Conservation (phyloP, 2,888 invertebrate genomes). For the Yponomeuta cagnagella region DNA sequence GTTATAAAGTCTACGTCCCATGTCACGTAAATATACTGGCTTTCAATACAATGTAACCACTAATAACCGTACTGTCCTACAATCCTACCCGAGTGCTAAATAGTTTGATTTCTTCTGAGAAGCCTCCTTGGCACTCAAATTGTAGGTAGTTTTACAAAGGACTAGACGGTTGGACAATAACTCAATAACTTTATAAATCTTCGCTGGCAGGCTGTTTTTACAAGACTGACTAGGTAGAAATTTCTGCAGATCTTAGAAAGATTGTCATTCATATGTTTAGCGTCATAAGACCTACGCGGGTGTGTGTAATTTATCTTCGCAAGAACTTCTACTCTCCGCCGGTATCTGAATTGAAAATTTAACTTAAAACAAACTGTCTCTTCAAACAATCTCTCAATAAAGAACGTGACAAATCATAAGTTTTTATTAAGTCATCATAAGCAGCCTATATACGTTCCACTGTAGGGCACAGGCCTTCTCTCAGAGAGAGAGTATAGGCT, state of each 20-base stretch:
- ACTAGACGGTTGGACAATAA: constrained; percentile 20
- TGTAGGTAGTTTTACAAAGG: not conserved
- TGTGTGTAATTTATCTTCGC: too few species aligned
- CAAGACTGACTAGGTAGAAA: not conserved
- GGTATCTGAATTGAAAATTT: too few species aligned
- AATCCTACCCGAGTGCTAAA: not conserved
- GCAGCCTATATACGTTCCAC: too few species aligned
- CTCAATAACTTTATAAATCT: constrained; percentile 35
- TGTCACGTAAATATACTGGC: not conserved
- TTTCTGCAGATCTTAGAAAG: not conserved
- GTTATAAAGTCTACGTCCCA: too few species aligned
- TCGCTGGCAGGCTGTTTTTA: not conserved
- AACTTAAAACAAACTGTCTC: too few species aligned
- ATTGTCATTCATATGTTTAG: not conserved
- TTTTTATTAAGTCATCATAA: too few species aligned
- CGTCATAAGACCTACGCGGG: not conserved
- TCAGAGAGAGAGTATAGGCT: too few species aligned
- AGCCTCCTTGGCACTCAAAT: not conserved
- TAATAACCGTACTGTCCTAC: not conserved
- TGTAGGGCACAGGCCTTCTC: too few species aligned
- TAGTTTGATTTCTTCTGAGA: not conserved
- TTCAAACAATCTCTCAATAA: too few species aligned
- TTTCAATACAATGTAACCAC: not conserved
- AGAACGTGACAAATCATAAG: too few species aligned
- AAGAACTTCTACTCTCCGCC: too few species aligned